These are phyloP conservation scores for Ovibos moschatus DNA, from an alignment of 2,113 vertebrate species.

Conservation along the genomic window DNA sequence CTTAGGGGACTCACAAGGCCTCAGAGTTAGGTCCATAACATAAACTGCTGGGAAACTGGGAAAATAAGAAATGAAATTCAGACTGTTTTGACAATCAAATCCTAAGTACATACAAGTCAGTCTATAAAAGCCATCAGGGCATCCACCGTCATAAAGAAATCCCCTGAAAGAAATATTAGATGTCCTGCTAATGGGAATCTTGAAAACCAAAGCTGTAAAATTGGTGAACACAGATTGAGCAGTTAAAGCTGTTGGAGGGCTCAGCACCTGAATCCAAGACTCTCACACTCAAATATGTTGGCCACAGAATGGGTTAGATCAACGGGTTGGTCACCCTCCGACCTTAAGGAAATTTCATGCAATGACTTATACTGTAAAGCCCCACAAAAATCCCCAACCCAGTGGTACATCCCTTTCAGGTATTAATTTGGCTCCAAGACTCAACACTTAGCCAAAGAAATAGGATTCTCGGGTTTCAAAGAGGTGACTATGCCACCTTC, in stretches of 20 bases:
- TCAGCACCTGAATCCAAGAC: background rate
- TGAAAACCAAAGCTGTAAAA: background rate
- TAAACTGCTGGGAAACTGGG: background rate
- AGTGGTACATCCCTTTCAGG: background rate
- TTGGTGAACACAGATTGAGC: too few species aligned
- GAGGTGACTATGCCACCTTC: background rate
- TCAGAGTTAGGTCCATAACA: background rate
- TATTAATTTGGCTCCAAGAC: background rate
- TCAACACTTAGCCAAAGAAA: background rate
- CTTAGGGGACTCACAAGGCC: background rate
- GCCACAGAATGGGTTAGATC: background rate
- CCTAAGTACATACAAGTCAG: background rate
- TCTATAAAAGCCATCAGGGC: background rate
- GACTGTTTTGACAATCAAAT: background rate
- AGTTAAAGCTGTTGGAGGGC: background rate
- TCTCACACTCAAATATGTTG: background rate
- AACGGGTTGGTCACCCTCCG: background rate
- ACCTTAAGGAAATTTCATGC: background rate
- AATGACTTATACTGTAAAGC: background rate
- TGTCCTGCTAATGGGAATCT: background rate
- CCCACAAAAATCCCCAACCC: background rate
- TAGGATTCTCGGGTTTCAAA: background rate
- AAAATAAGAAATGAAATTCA: background rate
- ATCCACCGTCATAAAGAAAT: background rate
- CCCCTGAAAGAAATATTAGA: background rate